Conservation (phyloP, 2,888 invertebrate species). For the Drosophila neonasuta region DNA sequence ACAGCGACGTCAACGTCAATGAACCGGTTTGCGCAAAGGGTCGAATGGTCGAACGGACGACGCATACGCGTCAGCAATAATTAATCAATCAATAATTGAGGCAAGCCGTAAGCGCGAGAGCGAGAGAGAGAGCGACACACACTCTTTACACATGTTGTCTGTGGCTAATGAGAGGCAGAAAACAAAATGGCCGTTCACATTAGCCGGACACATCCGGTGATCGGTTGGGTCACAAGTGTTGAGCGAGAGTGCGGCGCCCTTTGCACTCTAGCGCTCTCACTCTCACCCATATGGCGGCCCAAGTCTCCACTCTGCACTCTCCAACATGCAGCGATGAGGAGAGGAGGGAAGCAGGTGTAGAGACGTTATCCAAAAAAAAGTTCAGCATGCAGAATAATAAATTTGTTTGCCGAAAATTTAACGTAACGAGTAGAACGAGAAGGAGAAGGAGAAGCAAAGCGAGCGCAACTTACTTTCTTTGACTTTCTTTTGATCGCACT, state of each 20-base stretch:
- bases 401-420: slow-evolving; percentile 39
- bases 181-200: slow-evolving; percentile 73
- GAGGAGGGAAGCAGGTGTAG: neutral
- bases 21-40: slow-evolving; percentile 73
- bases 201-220: slow-evolving; percentile 76
- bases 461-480: slow-evolving; percentile 69
- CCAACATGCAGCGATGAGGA: neutral
- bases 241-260: slow-evolving; percentile 20
- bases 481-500: slow-evolving; percentile 56
- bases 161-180: slow-evolving; percentile 64
- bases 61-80: slow-evolving; percentile 81
- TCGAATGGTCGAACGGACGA: slow-evolving; percentile 60
- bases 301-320: neutral
- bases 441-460: neutral
- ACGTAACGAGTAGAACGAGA: slow-evolving; percentile 19
- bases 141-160: slow-evolving; percentile 12
- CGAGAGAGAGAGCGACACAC: slow-evolving; percentile 9
- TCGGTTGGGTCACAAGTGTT: slow-evolving; percentile 54
- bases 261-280: slow-evolving; percentile 15
- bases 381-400: slow-evolving; percentile 19
- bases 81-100: slow-evolving; percentile 81
- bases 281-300: neutral
- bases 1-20: slow-evolving; percentile 38
- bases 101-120: slow-evolving; percentile 52
- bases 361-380: slow-evolving; percentile 3